Conservation (phyloP, 2,888 invertebrate species). For the Philereme transversata region DNA sequence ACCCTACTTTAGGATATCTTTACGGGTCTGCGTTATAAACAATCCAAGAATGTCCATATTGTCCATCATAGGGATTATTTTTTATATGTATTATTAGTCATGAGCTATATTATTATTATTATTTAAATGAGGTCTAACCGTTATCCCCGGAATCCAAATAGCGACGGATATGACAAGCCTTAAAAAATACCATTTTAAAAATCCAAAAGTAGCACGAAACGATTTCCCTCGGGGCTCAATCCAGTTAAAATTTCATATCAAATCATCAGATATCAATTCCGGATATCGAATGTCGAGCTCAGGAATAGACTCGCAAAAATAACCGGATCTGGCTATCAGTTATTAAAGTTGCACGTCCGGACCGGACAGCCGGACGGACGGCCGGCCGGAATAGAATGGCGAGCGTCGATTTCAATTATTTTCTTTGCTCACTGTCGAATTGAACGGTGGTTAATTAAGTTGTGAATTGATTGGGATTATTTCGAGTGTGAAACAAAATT, state of each 20-base stretch:
- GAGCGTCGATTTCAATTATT: conserved; percentile 41
- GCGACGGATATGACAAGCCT: neutral
- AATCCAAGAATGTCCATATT: too few relatives aligned
- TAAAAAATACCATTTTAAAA: conserved; percentile 4
- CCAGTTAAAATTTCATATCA: conserved; percentile 22
- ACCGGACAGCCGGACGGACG: conserved; percentile 42
- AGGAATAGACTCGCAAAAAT: conserved; percentile 33
- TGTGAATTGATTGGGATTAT: conserved; percentile 11
- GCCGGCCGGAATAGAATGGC: conserved; percentile 50
- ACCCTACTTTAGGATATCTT: too few relatives aligned
- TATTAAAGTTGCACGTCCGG: conserved; percentile 60
- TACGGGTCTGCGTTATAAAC: too few relatives aligned
- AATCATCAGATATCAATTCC: conserved; percentile 22
- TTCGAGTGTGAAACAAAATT: conserved; percentile 3
- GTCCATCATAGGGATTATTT: too few relatives aligned
- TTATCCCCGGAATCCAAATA: too few relatives aligned
- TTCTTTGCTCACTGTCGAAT: conserved; percentile 23
- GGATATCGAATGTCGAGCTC: conserved; percentile 32
- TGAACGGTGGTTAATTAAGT: conserved; percentile 20
- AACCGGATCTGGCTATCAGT: conserved; percentile 38
- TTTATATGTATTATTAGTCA: too few relatives aligned
- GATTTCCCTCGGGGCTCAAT: conserved; percentile 6
- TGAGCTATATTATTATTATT: too few relatives aligned
- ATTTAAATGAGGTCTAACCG: too few relatives aligned
- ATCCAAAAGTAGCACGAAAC: conserved; percentile 11